Percentiles rank a stretch among this genome's conserved stretches.
phyloP scores from a whole-genome alignment of 2,888 invertebrate genomes.

The Luperina testacea region DNA sequence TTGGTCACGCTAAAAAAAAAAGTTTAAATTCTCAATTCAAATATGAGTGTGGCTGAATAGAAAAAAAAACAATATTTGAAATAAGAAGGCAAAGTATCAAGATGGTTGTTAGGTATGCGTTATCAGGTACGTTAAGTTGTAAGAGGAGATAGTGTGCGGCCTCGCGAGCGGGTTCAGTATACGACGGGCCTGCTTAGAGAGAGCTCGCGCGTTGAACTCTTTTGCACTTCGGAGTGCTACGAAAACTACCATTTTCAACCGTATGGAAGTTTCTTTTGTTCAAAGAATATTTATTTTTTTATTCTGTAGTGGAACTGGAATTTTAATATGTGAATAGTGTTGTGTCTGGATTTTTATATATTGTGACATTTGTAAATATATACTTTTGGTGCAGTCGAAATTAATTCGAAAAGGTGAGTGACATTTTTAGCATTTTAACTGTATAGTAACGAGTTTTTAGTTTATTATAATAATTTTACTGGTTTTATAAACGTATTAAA shows the following conservation, averaged over 20 bases:
- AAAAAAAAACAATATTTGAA: conserved; percentile 65
- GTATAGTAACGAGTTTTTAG: conserved; percentile 30
- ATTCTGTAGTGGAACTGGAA: conserved; percentile 59
- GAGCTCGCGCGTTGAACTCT: conserved; percentile 82
- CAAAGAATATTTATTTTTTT: conserved; percentile 48
- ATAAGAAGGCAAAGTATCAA: conserved; percentile 71
- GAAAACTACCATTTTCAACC: conserved; percentile 52
- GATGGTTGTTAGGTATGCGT: conserved; percentile 80
- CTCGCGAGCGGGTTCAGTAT: conserved; percentile 77
- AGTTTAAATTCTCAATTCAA: conserved; percentile 41
- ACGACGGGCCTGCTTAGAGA: conserved; percentile 74
- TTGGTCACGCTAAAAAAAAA: conserved; percentile 67
- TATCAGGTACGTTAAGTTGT: conserved; percentile 84
- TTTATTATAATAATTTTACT: conserved; percentile 24
- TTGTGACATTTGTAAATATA: conserved; percentile 64
- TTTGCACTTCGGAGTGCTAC: conserved; percentile 66
- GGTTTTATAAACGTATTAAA: conserved; percentile 7
- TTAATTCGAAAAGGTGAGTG: conserved; percentile 66
- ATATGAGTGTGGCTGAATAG: conserved; percentile 59
- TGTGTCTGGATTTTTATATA: conserved; percentile 66
- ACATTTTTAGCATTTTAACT: conserved; percentile 52
- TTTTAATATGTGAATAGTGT: conserved; percentile 68
- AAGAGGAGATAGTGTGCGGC: conserved; percentile 82
- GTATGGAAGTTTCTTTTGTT: conserved; percentile 64
- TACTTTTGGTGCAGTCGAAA: conserved; percentile 57